phyloP scores from a whole-genome alignment of 2,113 vertebrate genomes.

The Cyanistes caeruleus region DNA sequence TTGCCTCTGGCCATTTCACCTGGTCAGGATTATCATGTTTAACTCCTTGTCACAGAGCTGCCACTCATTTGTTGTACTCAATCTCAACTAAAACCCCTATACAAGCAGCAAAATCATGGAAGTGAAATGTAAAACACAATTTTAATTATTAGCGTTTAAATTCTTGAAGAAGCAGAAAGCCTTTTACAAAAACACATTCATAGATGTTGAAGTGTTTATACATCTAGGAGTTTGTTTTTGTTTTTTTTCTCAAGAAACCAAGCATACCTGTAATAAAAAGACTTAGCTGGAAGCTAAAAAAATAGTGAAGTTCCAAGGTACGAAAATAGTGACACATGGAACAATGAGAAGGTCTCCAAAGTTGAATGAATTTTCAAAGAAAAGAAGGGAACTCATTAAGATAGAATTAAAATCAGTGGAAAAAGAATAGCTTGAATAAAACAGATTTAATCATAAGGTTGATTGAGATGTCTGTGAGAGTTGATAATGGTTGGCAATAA shows the following conservation, averaged over 20 bases:
- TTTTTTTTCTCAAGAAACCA: background rate
- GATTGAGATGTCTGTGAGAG: conserved; percentile 50
- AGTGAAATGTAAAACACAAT: background rate
- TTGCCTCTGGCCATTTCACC: background rate
- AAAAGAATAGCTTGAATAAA: conserved; percentile 42
- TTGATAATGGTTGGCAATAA: conserved; percentile 49
- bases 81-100: background rate
- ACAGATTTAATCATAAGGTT: conserved; percentile 49
- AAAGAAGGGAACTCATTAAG: conserved; percentile 52
- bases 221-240: background rate
- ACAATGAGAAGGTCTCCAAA: background rate
- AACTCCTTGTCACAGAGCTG: background rate
- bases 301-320: background rate
- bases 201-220: background rate
- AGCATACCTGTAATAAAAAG: background rate
- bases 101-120: background rate
- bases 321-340: background rate
- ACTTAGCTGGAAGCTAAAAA: background rate
- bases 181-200: background rate
- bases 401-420: conserved; percentile 57
- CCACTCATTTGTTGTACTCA: background rate
- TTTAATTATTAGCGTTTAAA: background rate
- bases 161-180: background rate
- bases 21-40: background rate
- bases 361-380: conserved; percentile 23